A percentile compares a stretch with the other conserved stretches of the same genome.
Conservation (phyloP, 2,113 vertebrate genomes). For the Xenopus tropicalis region DNA sequence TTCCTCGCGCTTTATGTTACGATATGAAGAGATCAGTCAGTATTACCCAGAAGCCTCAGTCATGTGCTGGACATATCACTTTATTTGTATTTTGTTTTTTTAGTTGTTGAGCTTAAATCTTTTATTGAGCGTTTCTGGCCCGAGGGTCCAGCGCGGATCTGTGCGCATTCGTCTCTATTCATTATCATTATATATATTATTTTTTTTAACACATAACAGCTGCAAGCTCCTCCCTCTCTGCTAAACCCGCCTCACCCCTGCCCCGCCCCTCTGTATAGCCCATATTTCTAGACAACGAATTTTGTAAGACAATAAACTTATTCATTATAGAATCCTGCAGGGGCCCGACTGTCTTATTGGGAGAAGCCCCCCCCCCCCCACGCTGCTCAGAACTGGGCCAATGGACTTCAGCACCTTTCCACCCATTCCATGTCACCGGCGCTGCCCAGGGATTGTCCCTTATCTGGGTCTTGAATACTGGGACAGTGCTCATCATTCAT, state of each 20-base stretch:
- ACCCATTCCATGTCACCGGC: no score
- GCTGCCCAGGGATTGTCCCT: no score
- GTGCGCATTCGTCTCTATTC: constrained; percentile 1
- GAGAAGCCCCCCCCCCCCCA: no score
- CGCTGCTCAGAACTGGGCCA: no score
- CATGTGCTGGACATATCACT: constrained; percentile 32
- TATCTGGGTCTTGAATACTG: no score
- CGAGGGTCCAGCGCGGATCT: no score
- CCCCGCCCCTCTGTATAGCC: constrained; percentile 67
- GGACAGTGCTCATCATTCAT: no score
- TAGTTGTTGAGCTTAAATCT: not conserved
- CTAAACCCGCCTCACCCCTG: constrained; percentile 13
- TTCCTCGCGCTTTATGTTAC: not conserved
- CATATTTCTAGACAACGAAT: constrained; percentile 94
- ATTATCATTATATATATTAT: constrained; percentile 20
- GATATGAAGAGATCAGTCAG: not conserved
- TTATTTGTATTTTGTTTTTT: not conserved
- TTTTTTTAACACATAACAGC: constrained; percentile 28
- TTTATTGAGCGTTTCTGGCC: no score
- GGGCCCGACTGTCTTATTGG: not conserved
- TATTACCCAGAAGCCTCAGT: constrained; percentile 22
- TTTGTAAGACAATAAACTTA: constrained; percentile 99
- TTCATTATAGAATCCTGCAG: constrained; percentile 83
- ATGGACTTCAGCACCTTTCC: no score
- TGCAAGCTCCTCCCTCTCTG: constrained; percentile 4